Evolutionary conservation across 1,140 invertebrate species (phyloP).

Genomic region (Ditylenchus dipsaci): DNA sequence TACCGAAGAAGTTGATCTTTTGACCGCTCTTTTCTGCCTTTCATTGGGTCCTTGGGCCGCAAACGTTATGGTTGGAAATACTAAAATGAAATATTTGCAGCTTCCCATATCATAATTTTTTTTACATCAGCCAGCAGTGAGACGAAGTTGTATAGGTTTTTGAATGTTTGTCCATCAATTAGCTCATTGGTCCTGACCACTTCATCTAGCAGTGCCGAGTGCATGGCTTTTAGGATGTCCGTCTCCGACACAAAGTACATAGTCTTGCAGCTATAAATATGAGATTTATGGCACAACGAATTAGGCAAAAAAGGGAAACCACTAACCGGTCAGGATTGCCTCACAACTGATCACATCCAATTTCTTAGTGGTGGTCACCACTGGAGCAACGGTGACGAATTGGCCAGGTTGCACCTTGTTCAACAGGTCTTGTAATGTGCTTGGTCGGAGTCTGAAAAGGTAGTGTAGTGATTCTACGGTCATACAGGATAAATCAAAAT

Average conservation of each 20-base stretch:
- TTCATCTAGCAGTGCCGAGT: slow-evolving; percentile 48
- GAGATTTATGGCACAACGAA: too few species aligned
- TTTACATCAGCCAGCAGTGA: slow-evolving; percentile 48
- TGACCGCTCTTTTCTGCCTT: not conserved
- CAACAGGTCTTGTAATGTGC: slow-evolving; percentile 21
- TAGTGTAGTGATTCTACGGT: slow-evolving; percentile 18
- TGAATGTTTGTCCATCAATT: slow-evolving; percentile 51
- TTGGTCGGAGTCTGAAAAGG: slow-evolving; percentile 2
- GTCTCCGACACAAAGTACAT: slow-evolving; percentile 57
- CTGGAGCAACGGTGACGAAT: slow-evolving; percentile 13
- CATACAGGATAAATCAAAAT: too few species aligned
- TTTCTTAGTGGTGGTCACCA: slow-evolving; percentile 14
- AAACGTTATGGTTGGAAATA: slow-evolving; percentile 32
- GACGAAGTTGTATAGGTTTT: slow-evolving; percentile 53
- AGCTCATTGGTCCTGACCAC: slow-evolving; percentile 37
- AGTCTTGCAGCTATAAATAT: slow-evolving; percentile 28
- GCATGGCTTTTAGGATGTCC: slow-evolving; percentile 56
- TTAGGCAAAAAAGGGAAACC: too few species aligned
- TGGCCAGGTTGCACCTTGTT: slow-evolving; percentile 23
- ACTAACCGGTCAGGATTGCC: slow-evolving; percentile 28
- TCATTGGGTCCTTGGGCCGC: slow-evolving; percentile 5
- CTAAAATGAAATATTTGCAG: slow-evolving; percentile 16
- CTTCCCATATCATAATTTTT: not conserved
- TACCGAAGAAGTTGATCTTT: not conserved
- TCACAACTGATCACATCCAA: slow-evolving; percentile 30